phyloP scores from a whole-genome alignment of 23 tunicate genomes.

The Aplidium turbinatum region DNA sequence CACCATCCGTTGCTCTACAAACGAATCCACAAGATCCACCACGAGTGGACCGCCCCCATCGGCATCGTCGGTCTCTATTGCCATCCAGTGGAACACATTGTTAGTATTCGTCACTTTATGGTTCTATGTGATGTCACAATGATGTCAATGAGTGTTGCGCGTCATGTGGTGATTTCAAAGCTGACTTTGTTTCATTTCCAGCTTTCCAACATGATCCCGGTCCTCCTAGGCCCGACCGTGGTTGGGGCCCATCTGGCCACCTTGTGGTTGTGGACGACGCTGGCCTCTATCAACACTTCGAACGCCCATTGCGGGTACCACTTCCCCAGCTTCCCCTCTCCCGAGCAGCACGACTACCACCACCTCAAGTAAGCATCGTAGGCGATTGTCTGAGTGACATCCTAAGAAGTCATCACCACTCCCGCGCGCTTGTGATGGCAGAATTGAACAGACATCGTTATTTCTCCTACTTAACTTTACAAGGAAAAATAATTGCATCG shows the following conservation, averaged over 20 bases:
- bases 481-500: too few relatives aligned
- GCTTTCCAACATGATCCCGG: slow-evolving; percentile 63
- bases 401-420: too few relatives aligned
- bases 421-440: too few relatives aligned
- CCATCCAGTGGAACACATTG: slow-evolving; percentile 71
- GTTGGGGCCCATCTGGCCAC: slow-evolving; percentile 64
- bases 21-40: slow-evolving; percentile 68
- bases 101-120: slow-evolving; percentile 26
- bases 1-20: slow-evolving; percentile 78
- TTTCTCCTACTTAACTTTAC: too few relatives aligned
- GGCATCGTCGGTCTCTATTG: slow-evolving; percentile 58
- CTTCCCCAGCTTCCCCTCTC: slow-evolving; percentile 79
- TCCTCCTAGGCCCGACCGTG: slow-evolving; percentile 57
- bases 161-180: too few relatives aligned
- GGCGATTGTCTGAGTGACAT: too few relatives aligned
- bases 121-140: neutral
- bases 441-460: too few relatives aligned
- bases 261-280: slow-evolving; percentile 49
- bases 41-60: slow-evolving; percentile 82
- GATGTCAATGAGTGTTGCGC: too few relatives aligned
- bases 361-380: slow-evolving; percentile 72
- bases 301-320: slow-evolving; percentile 84
- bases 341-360: slow-evolving; percentile 79
- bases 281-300: slow-evolving; percentile 60
- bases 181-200: slow-evolving; percentile 8